Conservation (phyloP, 2,888 invertebrate species). For the Drosophila lacicola region DNA sequence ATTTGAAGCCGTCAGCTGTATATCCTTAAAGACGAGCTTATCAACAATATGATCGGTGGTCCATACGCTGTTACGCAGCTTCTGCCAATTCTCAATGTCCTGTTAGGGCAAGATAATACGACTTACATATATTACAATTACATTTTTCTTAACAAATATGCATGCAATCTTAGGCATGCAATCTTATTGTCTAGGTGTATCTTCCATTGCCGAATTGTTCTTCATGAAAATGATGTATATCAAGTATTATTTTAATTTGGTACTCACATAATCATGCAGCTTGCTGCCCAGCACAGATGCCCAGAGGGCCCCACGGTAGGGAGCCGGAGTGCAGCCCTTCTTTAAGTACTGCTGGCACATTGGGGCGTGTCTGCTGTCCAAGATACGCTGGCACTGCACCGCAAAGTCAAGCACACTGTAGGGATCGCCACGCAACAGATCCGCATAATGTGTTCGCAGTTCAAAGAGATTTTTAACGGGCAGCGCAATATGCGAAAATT, state of each 20-base stretch:
- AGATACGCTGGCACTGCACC: constrained; percentile 91
- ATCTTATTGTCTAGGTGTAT: too few relatives aligned
- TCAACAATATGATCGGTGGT: constrained; percentile 97
- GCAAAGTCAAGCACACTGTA: constrained; percentile 87
- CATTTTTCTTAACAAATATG: not conserved
- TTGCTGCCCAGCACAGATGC: constrained; percentile 93
- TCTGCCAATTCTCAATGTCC: constrained; percentile 91
- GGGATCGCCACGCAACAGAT: constrained; percentile 79
- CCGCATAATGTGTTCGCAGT: constrained; percentile 86
- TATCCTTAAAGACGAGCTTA: constrained; percentile 97
- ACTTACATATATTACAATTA: not conserved
- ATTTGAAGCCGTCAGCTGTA: constrained; percentile 97
- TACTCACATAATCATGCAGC: constrained; percentile 88
- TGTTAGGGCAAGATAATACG: constrained; percentile 75
- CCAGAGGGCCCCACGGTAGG: constrained; percentile 94
- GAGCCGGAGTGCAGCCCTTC: constrained; percentile 85
- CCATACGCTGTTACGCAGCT: constrained; percentile 92
- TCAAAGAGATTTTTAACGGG: constrained; percentile 93
- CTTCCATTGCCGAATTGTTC: too few relatives aligned
- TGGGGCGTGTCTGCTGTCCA: constrained; percentile 92
- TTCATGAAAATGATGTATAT: too few relatives aligned
- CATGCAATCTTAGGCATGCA: too few relatives aligned
- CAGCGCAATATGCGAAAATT: constrained; percentile 93
- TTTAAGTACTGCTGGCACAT: constrained; percentile 96
- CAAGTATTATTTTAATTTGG: too few relatives aligned